Evolutionary conservation across 1,140 invertebrate species (phyloP), one percentile per base, ranked within the genome.

Genomic region (Drosophila subobscura): DNA sequence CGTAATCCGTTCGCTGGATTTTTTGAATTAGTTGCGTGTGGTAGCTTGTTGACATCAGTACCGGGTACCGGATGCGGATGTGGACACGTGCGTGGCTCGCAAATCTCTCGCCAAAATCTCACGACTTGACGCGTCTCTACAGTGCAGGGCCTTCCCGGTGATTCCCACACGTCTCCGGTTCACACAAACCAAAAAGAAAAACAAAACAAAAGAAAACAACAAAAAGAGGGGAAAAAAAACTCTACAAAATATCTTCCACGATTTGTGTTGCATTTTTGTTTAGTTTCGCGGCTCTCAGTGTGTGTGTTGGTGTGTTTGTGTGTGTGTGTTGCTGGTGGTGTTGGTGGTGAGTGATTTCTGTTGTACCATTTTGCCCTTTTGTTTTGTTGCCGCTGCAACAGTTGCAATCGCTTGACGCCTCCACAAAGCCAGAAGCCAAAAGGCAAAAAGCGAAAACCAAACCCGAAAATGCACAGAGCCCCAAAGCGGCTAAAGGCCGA

Each of bases 31-130:
- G 86, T 90, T 88, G 81, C 79, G 86, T 90, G 83, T 90, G 88
- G 86, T 79, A 90, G 81, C 86, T 90, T 90, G 88, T 90, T 90
- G 86, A 90, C 86, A 90, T 78, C 86, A 86, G 86, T 86, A 86
- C 75, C 86, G 86, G 78, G 77, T 77, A 56, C 81, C 86, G 86
- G 86, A 90, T 79, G 83, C 80, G 81, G 81, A 85, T 80, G 75
- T 75, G 56, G 55, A 75, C 63, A 76, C 71, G 72, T 67, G 70
- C 72, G 52, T 55, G 71, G 58, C 58, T 52, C 50, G 57, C 67
- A 53, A 65, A 52, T 49, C 51, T 37, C 33, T 37, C 33, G 10
- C 51, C 22, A 25, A 46, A 55, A 40, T 53, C 51, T 50, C 63
- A 52, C 46, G 20, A 40, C 45, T 50, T 33, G 41, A 51, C 54